Evolutionary conservation across 2,888 invertebrate genomes (phyloP).

Genomic region (Agrilus cyanescens): DNA sequence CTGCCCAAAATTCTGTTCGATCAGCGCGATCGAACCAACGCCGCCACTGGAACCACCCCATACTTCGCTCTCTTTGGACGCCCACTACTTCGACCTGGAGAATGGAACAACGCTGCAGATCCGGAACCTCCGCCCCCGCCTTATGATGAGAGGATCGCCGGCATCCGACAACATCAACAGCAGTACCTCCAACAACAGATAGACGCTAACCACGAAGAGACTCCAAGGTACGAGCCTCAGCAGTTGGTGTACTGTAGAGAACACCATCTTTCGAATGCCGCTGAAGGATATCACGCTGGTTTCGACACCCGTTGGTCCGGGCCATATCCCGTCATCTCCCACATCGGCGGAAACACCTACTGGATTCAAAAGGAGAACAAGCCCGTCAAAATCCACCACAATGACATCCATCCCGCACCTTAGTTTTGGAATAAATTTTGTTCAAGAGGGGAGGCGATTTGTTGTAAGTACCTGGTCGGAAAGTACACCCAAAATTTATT

Average conservation of each 20-base stretch:
- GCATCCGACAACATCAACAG: no score
- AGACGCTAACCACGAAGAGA: no score
- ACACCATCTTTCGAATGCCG: not conserved
- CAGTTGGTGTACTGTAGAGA: not conserved
- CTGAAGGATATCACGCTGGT: not conserved
- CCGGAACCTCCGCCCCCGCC: no score
- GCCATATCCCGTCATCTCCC: not conserved
- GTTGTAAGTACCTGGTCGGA: constrained; percentile 7
- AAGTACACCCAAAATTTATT: constrained; percentile 8
- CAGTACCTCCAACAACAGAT: no score
- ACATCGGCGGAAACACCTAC: not conserved
- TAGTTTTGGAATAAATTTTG: no score
- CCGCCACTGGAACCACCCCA: not conserved
- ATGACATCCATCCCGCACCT: not conserved
- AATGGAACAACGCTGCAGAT: not conserved
- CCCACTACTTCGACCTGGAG: not conserved
- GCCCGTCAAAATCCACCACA: not conserved
- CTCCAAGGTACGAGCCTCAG: not conserved
- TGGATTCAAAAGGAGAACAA: not conserved
- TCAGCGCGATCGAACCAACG: not conserved
- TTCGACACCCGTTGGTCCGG: not conserved
- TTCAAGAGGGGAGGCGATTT: no score
- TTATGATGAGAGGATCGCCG: no score
- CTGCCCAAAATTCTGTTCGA: not conserved
- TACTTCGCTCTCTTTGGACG: no score